Conservation (phyloP, 2,888 invertebrate genomes). For the Spilarctia lutea region DNA sequence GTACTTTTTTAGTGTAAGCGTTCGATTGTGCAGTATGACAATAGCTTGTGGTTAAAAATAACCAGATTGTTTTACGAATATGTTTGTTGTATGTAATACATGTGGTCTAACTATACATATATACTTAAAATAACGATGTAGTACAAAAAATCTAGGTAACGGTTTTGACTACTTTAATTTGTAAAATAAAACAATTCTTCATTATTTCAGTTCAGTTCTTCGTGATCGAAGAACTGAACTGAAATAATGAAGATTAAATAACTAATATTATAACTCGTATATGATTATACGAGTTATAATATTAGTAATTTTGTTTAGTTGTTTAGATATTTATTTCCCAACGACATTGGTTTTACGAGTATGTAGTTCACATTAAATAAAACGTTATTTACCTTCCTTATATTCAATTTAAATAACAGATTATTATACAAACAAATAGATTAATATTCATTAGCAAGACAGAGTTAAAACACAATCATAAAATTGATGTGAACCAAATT, state of each 20-base stretch:
- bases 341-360: too few relatives aligned
- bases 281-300: too few relatives aligned
- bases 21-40: slow-evolving; percentile 16
- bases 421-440: neutral
- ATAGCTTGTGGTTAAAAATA: slow-evolving; percentile 29
- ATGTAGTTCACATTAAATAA: neutral
- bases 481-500: neutral
- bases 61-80: slow-evolving; percentile 24
- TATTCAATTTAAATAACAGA: neutral
- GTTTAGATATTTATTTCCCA: too few relatives aligned
- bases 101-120: neutral
- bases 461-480: neutral
- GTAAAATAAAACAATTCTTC: neutral
- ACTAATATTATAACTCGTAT: too few relatives aligned
- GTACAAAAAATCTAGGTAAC: neutral
- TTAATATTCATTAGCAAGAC: neutral
- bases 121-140: neutral
- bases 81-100: slow-evolving; percentile 5
- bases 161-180: neutral
- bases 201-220: neutral
- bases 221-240: too few relatives aligned
- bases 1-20: slow-evolving; percentile 5
- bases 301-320: neutral
- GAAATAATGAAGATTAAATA: too few relatives aligned
- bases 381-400: neutral